These are phyloP conservation scores for Patella caerulea DNA, from an alignment of 2,888 invertebrate species.

Conservation along the genomic window DNA sequence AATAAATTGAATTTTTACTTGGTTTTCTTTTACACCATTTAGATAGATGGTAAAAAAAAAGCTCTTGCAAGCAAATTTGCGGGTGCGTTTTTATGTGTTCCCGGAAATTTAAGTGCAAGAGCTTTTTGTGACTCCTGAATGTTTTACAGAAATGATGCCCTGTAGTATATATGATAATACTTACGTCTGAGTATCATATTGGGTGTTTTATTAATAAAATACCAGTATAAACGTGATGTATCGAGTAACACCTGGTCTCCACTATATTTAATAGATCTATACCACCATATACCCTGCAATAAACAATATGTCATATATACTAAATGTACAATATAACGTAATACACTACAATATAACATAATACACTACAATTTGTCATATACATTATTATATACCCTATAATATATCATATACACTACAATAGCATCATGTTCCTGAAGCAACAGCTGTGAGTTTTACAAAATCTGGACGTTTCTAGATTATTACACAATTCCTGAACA, in stretches of 20 bases:
- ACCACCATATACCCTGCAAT: conserved; percentile 94
- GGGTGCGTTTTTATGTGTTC: too few relatives aligned
- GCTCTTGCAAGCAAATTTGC: too few relatives aligned
- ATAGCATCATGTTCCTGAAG: neutral
- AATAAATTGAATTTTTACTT: too few relatives aligned
- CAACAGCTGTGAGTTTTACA: too few relatives aligned
- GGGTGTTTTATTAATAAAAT: conserved; percentile 95
- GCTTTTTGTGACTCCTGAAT: too few relatives aligned
- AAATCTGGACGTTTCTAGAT: too few relatives aligned
- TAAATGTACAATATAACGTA: too few relatives aligned
- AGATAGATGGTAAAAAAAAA: too few relatives aligned
- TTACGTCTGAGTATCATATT: conserved; percentile 92
- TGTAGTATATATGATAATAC: conserved; percentile 38
- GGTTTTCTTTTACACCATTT: too few relatives aligned
- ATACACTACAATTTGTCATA: conserved; percentile 72
- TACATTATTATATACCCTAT: conserved; percentile 97
- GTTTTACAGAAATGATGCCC: too few relatives aligned
- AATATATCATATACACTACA: neutral
- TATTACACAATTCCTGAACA: too few relatives aligned
- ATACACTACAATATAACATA: conserved; percentile 18
- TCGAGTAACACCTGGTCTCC: conserved; percentile 94
- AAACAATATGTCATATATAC: neutral
- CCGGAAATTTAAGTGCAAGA: too few relatives aligned
- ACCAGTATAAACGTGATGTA: conserved; percentile 97
- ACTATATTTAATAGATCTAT: conserved; percentile 95